Evolutionary conservation across 53 echinoderm and acorn worm genomes (phyloP).

Genomic region (Arbacia lixula): DNA sequence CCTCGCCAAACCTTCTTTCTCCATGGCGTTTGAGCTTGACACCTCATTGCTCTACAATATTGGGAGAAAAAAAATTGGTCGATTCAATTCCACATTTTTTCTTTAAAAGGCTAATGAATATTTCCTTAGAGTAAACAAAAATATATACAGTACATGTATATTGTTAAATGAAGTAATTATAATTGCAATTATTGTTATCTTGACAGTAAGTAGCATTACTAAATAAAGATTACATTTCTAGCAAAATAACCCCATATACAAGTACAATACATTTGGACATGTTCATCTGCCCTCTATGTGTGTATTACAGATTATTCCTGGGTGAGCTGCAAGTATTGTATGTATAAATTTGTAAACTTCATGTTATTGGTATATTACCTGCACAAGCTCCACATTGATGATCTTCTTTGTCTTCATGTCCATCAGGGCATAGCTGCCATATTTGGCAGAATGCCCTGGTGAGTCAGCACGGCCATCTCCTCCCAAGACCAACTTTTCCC

Average conservation of each 20-base stretch:
- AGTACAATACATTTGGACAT: too few relatives aligned
- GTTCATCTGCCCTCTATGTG: neutral
- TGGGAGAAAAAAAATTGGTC: neutral
- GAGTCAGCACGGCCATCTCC: conserved; percentile 63
- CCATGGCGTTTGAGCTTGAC: conserved; percentile 59
- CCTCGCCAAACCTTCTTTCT: conserved; percentile 65
- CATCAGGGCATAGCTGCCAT: conserved; percentile 58
- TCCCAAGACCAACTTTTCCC: conserved; percentile 15
- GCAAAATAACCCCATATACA: too few relatives aligned
- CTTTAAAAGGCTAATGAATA: neutral
- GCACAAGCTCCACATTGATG: conserved; percentile 62
- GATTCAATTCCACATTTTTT: neutral
- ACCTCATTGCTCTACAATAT: conserved; percentile 70
- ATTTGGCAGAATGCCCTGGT: conserved; percentile 71
- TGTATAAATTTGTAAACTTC: neutral
- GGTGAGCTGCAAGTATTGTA: neutral
- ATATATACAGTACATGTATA: neutral
- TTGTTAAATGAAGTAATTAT: neutral
- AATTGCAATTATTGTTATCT: neutral
- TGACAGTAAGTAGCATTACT: neutral
- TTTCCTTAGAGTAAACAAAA: neutral
- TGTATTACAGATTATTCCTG: neutral
- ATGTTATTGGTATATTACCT: conserved; percentile 28
- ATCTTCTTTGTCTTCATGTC: conserved; percentile 43
- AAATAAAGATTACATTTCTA: too few relatives aligned